Conservation (phyloP, 2,797 vertebrate genomes). For the Acridotheres tristis region DNA sequence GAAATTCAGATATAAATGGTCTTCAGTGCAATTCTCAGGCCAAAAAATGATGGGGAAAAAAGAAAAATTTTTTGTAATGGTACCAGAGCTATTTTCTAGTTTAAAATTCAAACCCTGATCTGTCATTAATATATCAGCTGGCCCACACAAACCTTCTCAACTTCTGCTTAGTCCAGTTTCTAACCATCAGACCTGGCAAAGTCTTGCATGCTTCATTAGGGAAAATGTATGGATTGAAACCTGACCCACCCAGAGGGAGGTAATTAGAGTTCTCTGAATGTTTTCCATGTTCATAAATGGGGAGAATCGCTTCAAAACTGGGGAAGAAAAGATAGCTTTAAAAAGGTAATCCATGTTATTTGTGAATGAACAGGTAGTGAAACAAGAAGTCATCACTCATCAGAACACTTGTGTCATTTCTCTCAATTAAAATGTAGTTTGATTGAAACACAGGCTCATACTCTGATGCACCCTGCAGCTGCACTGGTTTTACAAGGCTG, state of each 20-base stretch:
- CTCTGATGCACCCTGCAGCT: background rate
- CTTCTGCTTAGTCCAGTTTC: background rate
- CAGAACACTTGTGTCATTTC: background rate
- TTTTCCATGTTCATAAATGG: background rate
- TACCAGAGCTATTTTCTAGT: background rate
- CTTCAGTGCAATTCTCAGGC: background rate
- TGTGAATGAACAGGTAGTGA: background rate
- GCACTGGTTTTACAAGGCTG: background rate
- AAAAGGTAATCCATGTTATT: background rate
- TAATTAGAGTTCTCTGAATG: background rate
- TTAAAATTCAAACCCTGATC: background rate
- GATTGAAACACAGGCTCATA: background rate
- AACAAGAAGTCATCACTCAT: background rate
- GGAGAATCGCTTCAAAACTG: background rate
- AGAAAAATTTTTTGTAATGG: background rate
- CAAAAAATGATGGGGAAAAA: background rate
- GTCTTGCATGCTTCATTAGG: fast-evolving
- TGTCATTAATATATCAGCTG: background rate
- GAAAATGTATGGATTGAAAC: background rate
- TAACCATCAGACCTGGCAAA: background rate
- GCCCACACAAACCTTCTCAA: background rate
- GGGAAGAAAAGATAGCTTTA: background rate
- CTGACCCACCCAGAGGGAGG: background rate
- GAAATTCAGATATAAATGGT: background rate
- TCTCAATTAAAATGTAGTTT: background rate